Evolutionary conservation across 2,113 vertebrate species (phyloP), one percentile per base, ranked within the genome.

Genomic region (Apodemus speciosus): DNA sequence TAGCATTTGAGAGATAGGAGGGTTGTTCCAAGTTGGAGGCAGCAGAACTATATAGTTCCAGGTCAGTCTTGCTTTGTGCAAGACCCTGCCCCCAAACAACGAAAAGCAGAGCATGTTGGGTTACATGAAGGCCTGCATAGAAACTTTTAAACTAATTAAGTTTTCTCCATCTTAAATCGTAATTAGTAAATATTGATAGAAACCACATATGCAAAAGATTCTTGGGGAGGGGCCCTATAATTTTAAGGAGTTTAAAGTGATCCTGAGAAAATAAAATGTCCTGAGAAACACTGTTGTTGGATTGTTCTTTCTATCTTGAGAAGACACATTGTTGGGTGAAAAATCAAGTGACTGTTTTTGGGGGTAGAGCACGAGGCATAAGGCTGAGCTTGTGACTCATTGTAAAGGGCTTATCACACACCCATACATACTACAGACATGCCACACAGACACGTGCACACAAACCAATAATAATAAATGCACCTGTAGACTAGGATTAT

Each of bases 171-270:
- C 68, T 94, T 88, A 87, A 62, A 88, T 91, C 85, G 14, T 77
- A 88, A 77, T 84, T n/a, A 72, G 21, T 72, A 84, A 91, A 89
- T 79, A 75, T 64, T 75, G 51, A 79, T 13, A 92, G 32, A 87
- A 66, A 21, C 25, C 40, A 85, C 30, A 35, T 46, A 32, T 58
- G 21, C n/a, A 58, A 23, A 81, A 38, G 53, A 81, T 80, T 80
- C 77, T 58, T 56, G 77, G 77, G 46, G 9, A 51, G 30, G 11
- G 9, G 40, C 23, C 43, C 83, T 69, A 23, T 69, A n/a, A 38
- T 85, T 85, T 51, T 69, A 23, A 51, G 21, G 83, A n/a, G 16
- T 83, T 60, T 83, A 43, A 92, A 73, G 35, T 40, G 21, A 71
- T 72, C 9, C 53, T 92, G 56, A 96, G 46, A 75, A 53, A 81